Evolutionary conservation across 2,113 vertebrate species (phyloP).

Genomic region (Cavia aperea): DNA sequence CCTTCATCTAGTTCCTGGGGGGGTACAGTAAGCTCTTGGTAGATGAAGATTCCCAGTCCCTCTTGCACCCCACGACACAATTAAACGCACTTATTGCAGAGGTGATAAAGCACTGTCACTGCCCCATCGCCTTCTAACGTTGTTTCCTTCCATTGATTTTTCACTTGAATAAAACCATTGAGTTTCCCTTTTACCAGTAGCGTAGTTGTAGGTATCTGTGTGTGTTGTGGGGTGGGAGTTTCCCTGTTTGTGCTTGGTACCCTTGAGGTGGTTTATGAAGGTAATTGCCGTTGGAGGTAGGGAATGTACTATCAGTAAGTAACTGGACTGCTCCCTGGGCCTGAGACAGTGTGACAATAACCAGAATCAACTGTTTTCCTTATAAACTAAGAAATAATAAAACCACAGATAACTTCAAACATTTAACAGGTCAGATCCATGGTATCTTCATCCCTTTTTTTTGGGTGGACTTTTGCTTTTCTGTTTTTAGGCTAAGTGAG

Average conservation of each 20-base stretch:
- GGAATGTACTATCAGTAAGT: background rate
- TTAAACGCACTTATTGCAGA: background rate
- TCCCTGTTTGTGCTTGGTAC: background rate
- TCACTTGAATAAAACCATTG: background rate
- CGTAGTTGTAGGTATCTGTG: background rate
- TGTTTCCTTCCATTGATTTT: background rate
- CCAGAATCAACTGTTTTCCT: background rate
- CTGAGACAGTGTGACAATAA: background rate
- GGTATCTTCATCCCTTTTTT: background rate
- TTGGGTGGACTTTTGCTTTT: background rate
- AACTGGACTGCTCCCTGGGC: background rate
- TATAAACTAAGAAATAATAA: background rate
- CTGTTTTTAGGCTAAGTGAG: background rate
- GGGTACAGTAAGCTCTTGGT: background rate
- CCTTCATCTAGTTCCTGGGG: background rate
- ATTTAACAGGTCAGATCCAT: background rate
- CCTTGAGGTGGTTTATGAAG: background rate
- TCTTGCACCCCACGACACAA: background rate
- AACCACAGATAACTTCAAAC: background rate
- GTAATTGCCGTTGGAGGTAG: background rate
- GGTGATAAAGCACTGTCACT: background rate
- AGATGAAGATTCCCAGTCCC: background rate
- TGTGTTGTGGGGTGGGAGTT: background rate
- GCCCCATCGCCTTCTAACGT: accelerated
- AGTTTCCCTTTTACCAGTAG: background rate